Base-by-base conservation (phyloP, 2,888 invertebrate species). In the Drosophila greeni region DNA sequence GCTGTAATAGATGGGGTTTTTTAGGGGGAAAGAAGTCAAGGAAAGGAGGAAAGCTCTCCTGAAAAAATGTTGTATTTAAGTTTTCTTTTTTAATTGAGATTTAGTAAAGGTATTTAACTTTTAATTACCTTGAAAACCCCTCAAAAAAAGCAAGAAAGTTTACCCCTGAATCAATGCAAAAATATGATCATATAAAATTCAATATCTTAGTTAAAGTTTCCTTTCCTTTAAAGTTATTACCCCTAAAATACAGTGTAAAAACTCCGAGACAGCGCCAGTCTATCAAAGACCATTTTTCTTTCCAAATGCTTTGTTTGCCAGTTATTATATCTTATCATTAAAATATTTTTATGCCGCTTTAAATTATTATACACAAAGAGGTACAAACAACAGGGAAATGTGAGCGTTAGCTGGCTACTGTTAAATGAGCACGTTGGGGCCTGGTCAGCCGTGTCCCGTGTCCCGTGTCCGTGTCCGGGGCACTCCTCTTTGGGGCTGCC, bases 381-480 rank as follows among this genome's bases (percentile, higher is more conserved):
- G 66, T 53, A 65, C 62, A 60, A 68, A 60, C 59, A 59, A 60
- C 59, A 45, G 59, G 59, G 36, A 60, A 60, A 60, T 60, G 26
- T 59, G 72, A 70, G 78, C 79, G 82, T 81, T 73, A 36, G 82
- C 60, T 69, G 72, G 84, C 84, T 74, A 83, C 82, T 82, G 82
- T 82, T 82, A 82, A 82, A 82, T 83, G 76, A 81, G 72, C 82
- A 83, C 81, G 84, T 81, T 82, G 81, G 81, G 68, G 66, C 42
- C 59, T 71, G 83, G 68, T 68, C 69, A 52, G 69, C 60, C 39
- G 60, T 31, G 36, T 36, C 39, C 56, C 24, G 47, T 64, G 81
- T 43, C 65, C 53, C 33, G 16, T 20, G 36, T 57, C 59, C 64
- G 69, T 69, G 66, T 68, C 66, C 62, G 55, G 73, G 78, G 76